These are phyloP conservation scores for Podocnemis expansa DNA, from an alignment of 2,113 vertebrate genomes.

Conservation along the genomic window DNA sequence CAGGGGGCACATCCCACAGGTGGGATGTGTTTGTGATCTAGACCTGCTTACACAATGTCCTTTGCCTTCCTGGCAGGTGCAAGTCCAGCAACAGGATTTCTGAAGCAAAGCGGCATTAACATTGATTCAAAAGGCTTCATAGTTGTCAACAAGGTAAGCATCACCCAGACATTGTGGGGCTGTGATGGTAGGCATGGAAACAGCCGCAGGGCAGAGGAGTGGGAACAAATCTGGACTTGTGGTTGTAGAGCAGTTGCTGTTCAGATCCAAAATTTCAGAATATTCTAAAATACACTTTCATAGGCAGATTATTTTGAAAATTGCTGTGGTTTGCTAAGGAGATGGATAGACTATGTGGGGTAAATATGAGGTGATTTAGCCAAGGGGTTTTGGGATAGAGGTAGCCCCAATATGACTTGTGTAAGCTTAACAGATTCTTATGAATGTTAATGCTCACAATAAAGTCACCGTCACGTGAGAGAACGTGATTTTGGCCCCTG, in stretches of 20 bases:
- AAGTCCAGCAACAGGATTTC: conserved; percentile 89
- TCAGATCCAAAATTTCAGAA: not conserved
- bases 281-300: not conserved
- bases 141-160: conserved; percentile 92
- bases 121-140: conserved; percentile 95
- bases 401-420: not conserved
- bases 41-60: not conserved
- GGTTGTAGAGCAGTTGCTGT: not conserved
- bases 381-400: not conserved
- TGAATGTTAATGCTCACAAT: not conserved
- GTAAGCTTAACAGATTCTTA: not conserved
- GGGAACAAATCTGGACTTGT: not conserved
- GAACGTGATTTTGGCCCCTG: not conserved
- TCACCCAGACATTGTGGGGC: not conserved
- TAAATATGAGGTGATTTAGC: not conserved
- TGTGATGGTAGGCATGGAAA: not conserved
- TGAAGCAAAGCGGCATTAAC: conserved; percentile 91
- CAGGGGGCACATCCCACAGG: no score
- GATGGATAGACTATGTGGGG: not conserved
- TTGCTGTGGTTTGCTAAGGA: not conserved
- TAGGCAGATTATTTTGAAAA: not conserved
- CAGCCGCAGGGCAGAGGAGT: rapidly evolving
- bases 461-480: not conserved
- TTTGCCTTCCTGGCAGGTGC: conserved; percentile 78
- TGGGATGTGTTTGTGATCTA: no score